Conservation (phyloP, 1,140 invertebrate genomes). For the Lamellibrachia luymesi region DNA sequence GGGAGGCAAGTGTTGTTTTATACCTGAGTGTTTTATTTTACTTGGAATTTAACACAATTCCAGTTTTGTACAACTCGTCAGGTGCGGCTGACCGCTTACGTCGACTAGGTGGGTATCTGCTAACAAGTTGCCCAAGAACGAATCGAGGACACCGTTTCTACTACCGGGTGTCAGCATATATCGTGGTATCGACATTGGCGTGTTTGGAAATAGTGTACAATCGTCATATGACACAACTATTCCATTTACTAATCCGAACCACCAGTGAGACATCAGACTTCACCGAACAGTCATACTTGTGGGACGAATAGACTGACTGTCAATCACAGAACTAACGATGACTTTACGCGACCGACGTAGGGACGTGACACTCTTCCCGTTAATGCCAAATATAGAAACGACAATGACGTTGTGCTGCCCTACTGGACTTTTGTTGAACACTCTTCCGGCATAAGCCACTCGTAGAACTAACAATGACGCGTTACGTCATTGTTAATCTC, state of each 20-base stretch:
- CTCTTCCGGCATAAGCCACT: not conserved
- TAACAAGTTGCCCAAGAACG: not conserved
- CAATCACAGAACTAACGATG: not conserved
- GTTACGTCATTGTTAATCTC: not conserved
- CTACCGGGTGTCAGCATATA: not conserved
- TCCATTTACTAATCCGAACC: not conserved
- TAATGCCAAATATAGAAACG: not conserved
- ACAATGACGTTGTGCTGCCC: not conserved
- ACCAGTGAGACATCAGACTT: not conserved
- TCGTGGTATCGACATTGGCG: not conserved
- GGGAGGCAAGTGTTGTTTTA: too few relatives aligned
- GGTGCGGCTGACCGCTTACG: too few relatives aligned
- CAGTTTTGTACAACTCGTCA: too few relatives aligned
- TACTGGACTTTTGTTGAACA: not conserved
- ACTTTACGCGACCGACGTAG: not conserved
- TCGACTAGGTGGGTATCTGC: too few relatives aligned
- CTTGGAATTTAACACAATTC: too few relatives aligned
- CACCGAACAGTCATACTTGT: not conserved
- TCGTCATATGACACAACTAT: too few relatives aligned
- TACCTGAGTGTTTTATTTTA: too few relatives aligned
- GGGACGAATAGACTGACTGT: not conserved
- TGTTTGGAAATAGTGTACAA: not conserved
- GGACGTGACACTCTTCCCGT: not conserved
- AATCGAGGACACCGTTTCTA: not conserved
- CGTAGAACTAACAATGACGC: not conserved